Conservation (phyloP, 2,797 vertebrate genomes). For the Pristis pectinata region DNA sequence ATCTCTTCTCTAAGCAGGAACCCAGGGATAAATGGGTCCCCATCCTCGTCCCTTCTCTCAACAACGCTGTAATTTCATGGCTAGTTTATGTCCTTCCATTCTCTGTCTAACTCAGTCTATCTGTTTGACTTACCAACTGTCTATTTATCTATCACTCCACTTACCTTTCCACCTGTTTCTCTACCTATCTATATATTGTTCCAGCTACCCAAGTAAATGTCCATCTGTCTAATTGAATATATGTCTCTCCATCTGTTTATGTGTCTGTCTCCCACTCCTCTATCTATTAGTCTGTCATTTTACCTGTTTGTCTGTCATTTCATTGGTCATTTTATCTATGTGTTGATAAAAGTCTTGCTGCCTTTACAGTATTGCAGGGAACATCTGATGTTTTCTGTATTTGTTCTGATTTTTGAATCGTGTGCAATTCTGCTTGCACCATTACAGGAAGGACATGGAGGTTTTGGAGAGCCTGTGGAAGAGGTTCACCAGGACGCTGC, state of each 20-base stretch:
- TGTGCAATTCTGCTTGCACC: too few species aligned
- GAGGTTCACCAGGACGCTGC: too few species aligned
- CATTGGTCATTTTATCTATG: not conserved
- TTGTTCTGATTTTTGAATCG: too few species aligned
- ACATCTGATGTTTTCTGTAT: too few species aligned
- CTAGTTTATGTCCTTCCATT: not conserved
- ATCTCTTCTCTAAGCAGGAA: not conserved
- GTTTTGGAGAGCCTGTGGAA: too few species aligned
- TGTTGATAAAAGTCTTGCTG: not conserved
- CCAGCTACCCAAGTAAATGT: not conserved
- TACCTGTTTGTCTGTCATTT: not conserved
- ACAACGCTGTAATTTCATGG: not conserved
- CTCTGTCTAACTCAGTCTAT: not conserved
- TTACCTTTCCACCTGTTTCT: not conserved
- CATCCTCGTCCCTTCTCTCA: not conserved
- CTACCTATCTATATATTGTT: not conserved
- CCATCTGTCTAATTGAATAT: not conserved
- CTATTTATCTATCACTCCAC: not conserved
- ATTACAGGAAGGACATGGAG: too few species aligned
- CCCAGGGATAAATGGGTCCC: not conserved
- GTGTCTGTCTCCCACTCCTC: not conserved
- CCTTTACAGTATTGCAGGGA: not conserved
- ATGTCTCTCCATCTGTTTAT: not conserved
- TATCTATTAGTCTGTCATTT: not conserved
- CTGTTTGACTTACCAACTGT: not conserved